Base-by-base conservation (phyloP, 2,888 invertebrate species). In the Drosophila algonquin region DNA sequence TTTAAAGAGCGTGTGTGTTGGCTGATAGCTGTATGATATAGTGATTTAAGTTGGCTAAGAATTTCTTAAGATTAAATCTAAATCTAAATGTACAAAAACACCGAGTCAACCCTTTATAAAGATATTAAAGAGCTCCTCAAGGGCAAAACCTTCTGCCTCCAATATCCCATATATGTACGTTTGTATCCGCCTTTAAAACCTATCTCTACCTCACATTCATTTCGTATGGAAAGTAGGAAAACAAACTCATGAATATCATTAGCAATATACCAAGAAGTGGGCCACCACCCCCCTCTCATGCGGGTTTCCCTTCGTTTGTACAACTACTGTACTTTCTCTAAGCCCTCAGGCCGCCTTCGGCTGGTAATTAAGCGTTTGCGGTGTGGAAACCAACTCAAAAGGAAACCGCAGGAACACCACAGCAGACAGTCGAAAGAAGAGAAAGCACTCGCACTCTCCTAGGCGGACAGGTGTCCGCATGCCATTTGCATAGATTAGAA, bases 401-500 rank as follows among this genome's bases (percentile, higher is more conserved):
- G 67, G 51, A 40, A 59, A 59, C 65, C 71, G 21, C 18, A 35
- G 30, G 12, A 47, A 63, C 52, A 52, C 67, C 67, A 30, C 67
- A 56, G 30, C 35, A 63, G 52, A 63, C 56, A 63, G 67, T 46
- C 47, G 56, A 45, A 54, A 18, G 53, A 27, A 44, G 46, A 50
- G 10, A 44, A 24, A 16, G 44, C 21, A 32, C 45, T 32, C 24
- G 30, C 32, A 9, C 12, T 18, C 44, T 32, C 64, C 63, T 12
- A 0, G 54, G 68, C 61, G 76, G 83, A 82, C 82, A 83, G 82
- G 72, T 72, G 88, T 87, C 78, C 82, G 88, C 68, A 70, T 81
- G 64, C 60, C 72, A 83, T 83, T 83, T 80, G 72, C 88, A 83
- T 87, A 87, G 88, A 83, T 87, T 85, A 80, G 64, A 46, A 57